Evolutionary conservation across 2,113 vertebrate genomes (phyloP).

Genomic region (Tangachromis dhanisi): DNA sequence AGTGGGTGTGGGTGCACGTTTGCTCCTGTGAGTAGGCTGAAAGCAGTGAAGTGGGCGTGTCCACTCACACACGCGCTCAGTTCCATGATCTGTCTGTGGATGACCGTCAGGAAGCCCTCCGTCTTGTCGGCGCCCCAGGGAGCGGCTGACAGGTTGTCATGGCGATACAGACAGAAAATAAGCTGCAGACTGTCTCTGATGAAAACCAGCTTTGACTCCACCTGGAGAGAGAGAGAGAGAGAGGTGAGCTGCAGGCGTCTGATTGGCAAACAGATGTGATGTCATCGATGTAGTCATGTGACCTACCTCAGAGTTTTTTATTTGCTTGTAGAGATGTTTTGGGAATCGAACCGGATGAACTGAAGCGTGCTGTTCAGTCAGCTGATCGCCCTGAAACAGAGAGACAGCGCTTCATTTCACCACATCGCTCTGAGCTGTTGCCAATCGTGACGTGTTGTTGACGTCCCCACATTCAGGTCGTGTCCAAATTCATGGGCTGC

Average conservation of each 20-base stretch:
- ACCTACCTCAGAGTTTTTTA: neutral
- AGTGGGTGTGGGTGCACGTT: neutral
- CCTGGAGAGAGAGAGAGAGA: neutral
- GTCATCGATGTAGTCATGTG: neutral
- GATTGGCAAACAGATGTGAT: neutral
- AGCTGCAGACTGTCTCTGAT: slow-evolving; percentile 11
- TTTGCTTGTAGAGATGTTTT: neutral
- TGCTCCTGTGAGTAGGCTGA: neutral
- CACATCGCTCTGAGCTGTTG: neutral
- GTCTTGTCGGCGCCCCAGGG: neutral
- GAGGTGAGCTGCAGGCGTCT: neutral
- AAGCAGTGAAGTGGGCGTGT: neutral
- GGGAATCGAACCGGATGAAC: neutral
- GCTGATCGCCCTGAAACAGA: neutral
- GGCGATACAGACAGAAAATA: neutral
- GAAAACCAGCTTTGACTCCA: slow-evolving; percentile 1
- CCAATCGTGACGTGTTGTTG: neutral
- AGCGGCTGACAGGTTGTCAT: neutral
- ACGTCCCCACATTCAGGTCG: neutral
- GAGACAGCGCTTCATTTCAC: neutral
- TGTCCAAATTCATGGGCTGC: neutral
- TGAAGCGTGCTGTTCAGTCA: neutral
- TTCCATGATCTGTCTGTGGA: neutral
- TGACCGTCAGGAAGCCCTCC: neutral
- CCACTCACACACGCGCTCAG: slow-evolving; percentile 10